A percentile compares a stretch with the other conserved stretches of the same genome.
phyloP scores from a whole-genome alignment of 2,888 invertebrate species.

The Creontiades dilutus region DNA sequence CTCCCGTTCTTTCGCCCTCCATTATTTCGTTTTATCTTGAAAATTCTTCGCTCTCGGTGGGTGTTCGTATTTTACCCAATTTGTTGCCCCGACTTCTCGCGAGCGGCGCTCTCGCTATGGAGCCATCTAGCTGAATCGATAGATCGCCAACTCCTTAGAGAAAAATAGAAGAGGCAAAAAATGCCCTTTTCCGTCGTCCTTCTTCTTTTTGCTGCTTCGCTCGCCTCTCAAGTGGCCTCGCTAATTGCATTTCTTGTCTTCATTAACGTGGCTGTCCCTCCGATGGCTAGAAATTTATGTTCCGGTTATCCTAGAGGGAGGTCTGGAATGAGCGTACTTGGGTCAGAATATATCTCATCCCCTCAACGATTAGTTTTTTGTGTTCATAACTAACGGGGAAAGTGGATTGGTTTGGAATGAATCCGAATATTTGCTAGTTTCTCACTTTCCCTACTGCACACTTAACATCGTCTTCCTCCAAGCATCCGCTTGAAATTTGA shows the following conservation, averaged over 20 bases:
- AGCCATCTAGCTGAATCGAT: not conserved
- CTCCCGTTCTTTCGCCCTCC: not conserved
- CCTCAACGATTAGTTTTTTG: too few relatives aligned
- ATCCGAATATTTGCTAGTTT: too few relatives aligned
- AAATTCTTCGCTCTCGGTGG: not conserved
- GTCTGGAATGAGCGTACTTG: too few relatives aligned
- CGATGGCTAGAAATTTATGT: not conserved
- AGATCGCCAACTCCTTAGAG: not conserved
- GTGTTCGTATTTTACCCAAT: constrained; percentile 3
- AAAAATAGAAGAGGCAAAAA: constrained; percentile 6
- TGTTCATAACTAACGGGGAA: too few relatives aligned
- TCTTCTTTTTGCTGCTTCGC: not conserved
- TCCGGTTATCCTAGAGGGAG: not conserved
- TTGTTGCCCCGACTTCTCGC: not conserved
- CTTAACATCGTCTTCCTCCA: too few relatives aligned
- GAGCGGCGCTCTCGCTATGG: not conserved
- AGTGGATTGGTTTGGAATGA: too few relatives aligned
- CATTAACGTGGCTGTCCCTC: not conserved
- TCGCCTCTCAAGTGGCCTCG: not conserved
- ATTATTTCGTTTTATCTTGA: not conserved
- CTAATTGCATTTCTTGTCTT: constrained; percentile 13
- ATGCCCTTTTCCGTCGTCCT: not conserved
- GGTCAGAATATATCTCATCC: too few relatives aligned
- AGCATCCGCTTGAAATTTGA: too few relatives aligned
- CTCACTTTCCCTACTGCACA: too few relatives aligned